A percentile compares a stretch with the other conserved stretches of the same genome.
These are phyloP conservation scores for Schizothorax lantsangensis DNA, from an alignment of 2,797 vertebrate genomes.

Conservation along the genomic window DNA sequence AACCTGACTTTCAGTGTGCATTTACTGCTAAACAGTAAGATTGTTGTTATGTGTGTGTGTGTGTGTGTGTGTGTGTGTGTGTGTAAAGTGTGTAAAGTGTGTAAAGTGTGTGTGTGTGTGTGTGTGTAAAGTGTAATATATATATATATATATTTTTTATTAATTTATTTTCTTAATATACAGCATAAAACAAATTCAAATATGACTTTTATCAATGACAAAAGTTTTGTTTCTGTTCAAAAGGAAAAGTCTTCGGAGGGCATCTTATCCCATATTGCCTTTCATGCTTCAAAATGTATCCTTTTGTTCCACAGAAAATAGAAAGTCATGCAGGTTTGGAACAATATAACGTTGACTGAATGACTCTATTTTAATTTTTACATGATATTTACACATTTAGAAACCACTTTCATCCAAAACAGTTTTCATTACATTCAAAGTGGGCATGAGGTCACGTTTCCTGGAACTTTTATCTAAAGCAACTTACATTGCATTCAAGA, in stretches of 20 bases:
- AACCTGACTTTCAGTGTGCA: not conserved
- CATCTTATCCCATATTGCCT: not conserved
- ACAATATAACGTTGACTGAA: not conserved
- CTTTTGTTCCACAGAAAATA: slow-evolving; percentile 8
- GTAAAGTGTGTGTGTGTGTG: too few species aligned
- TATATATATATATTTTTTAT: too few species aligned
- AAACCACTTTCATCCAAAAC: not conserved
- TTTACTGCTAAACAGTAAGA: not conserved
- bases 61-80: too few species aligned
- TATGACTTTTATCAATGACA: not conserved
- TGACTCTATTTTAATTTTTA: not conserved
- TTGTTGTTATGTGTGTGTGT: too few species aligned
- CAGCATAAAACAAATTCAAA: not conserved
- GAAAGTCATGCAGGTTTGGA: not conserved
- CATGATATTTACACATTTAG: not conserved
- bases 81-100: too few species aligned
- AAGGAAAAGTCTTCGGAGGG: not conserved
- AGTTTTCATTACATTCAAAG: not conserved
- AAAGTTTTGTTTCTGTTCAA: not conserved
- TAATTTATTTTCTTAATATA: not conserved
- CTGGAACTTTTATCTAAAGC: not conserved
- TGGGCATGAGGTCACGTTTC: not conserved
- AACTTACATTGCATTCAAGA: not conserved
- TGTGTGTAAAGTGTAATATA: too few species aligned
- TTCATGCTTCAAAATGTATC: not conserved